Evolutionary conservation across 2,888 invertebrate genomes (phyloP).

Genomic region (Pseudanteris insignis): DNA sequence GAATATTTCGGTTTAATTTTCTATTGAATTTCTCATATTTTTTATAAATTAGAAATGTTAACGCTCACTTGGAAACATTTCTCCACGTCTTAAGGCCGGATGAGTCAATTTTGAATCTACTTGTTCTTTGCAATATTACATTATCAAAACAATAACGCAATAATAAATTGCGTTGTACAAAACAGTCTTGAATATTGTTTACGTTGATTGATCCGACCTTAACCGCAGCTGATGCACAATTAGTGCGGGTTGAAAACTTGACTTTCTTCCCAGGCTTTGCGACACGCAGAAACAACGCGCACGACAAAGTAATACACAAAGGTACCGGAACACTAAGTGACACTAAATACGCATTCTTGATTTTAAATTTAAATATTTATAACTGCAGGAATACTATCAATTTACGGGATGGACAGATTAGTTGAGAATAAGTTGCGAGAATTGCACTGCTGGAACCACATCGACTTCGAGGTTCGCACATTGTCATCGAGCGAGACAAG

Average conservation of each 20-base stretch:
- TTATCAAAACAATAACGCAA: no score
- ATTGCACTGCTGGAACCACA: slow-evolving; percentile 49
- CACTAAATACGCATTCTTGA: slow-evolving; percentile 54
- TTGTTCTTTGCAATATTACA: slow-evolving; percentile 16
- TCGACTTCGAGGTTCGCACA: slow-evolving; percentile 37
- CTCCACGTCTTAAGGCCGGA: slow-evolving; percentile 28
- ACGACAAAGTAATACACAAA: slow-evolving; percentile 51
- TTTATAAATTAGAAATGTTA: no score
- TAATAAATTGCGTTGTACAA: slow-evolving; percentile 16
- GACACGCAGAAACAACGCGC: slow-evolving; percentile 43
- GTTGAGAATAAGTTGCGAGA: slow-evolving; percentile 53
- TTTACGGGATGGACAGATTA: slow-evolving; percentile 65
- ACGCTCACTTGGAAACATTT: slow-evolving; percentile 33
- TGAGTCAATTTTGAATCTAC: no score
- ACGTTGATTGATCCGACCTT: slow-evolving; percentile 31
- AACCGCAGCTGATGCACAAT: slow-evolving; percentile 20
- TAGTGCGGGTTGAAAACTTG: slow-evolving; percentile 20
- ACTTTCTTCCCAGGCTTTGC: slow-evolving; percentile 44
- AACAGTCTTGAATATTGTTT: slow-evolving; percentile 33
- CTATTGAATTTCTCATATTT: no score
- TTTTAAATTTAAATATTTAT: slow-evolving; percentile 51
- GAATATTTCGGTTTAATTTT: no score
- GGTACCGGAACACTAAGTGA: slow-evolving; percentile 57
- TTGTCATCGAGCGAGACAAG: slow-evolving; percentile 3
- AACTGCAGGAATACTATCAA: slow-evolving; percentile 64